phyloP scores from a whole-genome alignment of 1,140 invertebrate species.

The Mamestra configurata region DNA sequence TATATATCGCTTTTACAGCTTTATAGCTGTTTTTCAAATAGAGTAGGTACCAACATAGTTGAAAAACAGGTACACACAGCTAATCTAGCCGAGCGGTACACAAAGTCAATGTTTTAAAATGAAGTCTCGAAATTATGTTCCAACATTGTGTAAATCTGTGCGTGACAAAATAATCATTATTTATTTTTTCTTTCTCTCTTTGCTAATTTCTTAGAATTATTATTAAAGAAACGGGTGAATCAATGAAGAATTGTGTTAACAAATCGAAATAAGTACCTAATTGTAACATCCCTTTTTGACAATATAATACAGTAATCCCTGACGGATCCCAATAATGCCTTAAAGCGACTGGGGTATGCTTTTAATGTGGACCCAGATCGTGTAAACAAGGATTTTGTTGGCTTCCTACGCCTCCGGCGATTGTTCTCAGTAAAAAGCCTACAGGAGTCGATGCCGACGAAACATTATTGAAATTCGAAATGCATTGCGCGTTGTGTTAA shows the following conservation, averaged over 20 bases:
- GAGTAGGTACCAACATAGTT: too few relatives aligned
- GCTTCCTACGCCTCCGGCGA: constrained; percentile 67
- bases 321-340: constrained; percentile 71
- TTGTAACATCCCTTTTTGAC: constrained; percentile 40
- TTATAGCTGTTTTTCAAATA: too few relatives aligned
- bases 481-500: constrained; percentile 7
- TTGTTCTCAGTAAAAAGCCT: constrained; percentile 29
- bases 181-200: too few relatives aligned
- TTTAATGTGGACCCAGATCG: constrained; percentile 68
- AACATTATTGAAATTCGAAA: not conserved
- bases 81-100: too few relatives aligned
- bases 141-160: too few relatives aligned
- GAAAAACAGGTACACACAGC: too few relatives aligned
- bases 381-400: constrained; percentile 76
- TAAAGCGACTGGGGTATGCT: constrained; percentile 66
- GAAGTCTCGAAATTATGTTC: too few relatives aligned
- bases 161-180: too few relatives aligned
- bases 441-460: not conserved
- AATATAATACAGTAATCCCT: constrained; percentile 66
- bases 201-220: not conserved
- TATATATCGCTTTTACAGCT: too few relatives aligned
- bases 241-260: constrained; percentile 47
- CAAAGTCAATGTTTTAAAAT: too few relatives aligned
- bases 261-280: too few relatives aligned
- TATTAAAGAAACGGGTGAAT: not conserved